phyloP scores from a whole-genome alignment of 2,113 vertebrate genomes.

The Onychostruthus taczanowskii region DNA sequence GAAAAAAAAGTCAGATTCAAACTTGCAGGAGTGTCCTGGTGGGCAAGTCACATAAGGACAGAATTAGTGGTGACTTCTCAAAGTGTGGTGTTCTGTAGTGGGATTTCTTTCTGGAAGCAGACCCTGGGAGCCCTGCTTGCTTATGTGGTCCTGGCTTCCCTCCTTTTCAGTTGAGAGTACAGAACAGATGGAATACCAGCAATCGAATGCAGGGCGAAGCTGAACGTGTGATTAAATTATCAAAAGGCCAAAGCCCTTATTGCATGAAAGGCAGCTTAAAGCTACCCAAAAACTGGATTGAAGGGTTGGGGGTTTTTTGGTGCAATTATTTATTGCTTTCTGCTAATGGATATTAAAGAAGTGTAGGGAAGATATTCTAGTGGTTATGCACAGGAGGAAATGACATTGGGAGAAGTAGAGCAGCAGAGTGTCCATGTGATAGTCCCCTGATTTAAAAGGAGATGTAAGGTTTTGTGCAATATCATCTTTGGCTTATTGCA shows the following conservation, averaged over 20 bases:
- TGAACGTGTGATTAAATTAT: slow-evolving; percentile 5
- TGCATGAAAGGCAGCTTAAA: slow-evolving; percentile 1
- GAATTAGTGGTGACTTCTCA: background rate
- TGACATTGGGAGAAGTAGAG: background rate
- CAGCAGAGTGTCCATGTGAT: background rate
- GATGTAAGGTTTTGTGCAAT: background rate
- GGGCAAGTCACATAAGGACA: fast-evolving
- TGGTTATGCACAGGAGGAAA: background rate
- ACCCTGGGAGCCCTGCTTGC: background rate
- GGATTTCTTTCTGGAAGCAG: background rate
- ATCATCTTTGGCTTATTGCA: background rate
- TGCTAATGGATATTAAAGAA: background rate
- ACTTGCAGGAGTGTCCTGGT: background rate
- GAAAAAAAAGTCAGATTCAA: background rate
- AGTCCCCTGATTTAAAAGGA: background rate
- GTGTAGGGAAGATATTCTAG: background rate
- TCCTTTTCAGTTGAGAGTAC: background rate
- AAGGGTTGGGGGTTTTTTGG: background rate
- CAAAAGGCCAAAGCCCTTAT: slow-evolving; percentile 3
- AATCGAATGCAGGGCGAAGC: background rate
- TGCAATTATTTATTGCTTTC: background rate
- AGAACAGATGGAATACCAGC: background rate
- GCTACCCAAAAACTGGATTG: background rate
- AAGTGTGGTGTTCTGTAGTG: background rate
- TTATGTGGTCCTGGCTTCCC: background rate